Percentiles rank a stretch among this genome's conserved stretches.
Evolutionary conservation across 2,797 vertebrate species (phyloP).

Genomic region (Peromyscus eremicus): DNA sequence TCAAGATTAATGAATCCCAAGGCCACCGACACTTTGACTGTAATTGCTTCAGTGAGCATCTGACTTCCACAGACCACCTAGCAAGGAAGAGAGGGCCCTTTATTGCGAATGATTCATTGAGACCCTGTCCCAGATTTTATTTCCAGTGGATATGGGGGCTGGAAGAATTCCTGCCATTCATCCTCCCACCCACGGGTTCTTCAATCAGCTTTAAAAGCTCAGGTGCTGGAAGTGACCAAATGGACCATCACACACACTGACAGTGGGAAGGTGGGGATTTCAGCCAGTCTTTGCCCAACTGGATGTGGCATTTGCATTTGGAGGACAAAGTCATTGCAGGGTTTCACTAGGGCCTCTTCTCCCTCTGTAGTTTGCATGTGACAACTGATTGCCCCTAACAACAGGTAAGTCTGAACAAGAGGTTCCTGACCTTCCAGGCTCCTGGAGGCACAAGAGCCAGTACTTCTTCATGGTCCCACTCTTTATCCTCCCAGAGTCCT

Average conservation of each 20-base stretch:
- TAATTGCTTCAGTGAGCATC: slow-evolving; percentile 62
- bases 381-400: slow-evolving; percentile 32
- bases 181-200: background rate
- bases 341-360: slow-evolving; percentile 10
- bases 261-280: background rate
- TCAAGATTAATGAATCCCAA: slow-evolving; percentile 77
- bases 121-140: background rate
- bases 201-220: background rate
- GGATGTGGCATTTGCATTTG: slow-evolving; percentile 52
- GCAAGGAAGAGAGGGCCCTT: background rate
- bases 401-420: background rate
- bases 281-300: background rate
- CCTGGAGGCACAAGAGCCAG: accelerated
- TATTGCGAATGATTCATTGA: background rate
- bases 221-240: background rate
- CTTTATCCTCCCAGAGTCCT: background rate
- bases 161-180: background rate
- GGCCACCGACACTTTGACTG: slow-evolving; percentile 52
- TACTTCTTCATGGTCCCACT: background rate
- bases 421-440: background rate
- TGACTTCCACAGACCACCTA: slow-evolving; percentile 41
- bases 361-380: background rate
- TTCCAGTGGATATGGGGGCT: background rate
- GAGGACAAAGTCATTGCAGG: background rate
- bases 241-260: background rate